Evolutionary conservation across 2,888 invertebrate species (phyloP).

Genomic region (Neoitamus cyanurus): DNA sequence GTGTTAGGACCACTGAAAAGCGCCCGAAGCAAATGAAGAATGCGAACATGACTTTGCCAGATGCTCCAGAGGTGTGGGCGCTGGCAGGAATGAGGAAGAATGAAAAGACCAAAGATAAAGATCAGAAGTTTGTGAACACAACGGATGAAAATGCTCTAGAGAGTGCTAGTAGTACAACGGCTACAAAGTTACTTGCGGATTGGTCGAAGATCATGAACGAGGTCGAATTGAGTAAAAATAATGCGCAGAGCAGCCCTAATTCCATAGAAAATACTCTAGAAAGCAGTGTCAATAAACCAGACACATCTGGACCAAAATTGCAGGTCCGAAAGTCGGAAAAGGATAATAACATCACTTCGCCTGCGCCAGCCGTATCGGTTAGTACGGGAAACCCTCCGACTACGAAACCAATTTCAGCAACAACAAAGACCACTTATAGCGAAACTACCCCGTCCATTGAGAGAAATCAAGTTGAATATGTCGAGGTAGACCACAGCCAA

Average conservation of each 20-base stretch:
- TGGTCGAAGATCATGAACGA: conserved; percentile 50
- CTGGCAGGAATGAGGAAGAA: conserved; percentile 61
- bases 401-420: not conserved
- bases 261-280: conserved; percentile 52
- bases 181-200: conserved; percentile 48
- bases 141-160: conserved; percentile 41
- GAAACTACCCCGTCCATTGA: conserved; percentile 54
- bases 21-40: conserved; percentile 10
- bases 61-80: conserved; percentile 62
- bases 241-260: conserved; percentile 49
- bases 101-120: conserved; percentile 50
- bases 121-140: conserved; percentile 49
- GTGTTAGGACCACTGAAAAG: conserved; percentile 5
- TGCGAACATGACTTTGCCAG: conserved; percentile 58
- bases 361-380: not conserved
- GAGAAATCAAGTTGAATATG: conserved; percentile 55
- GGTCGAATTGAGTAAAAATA: conserved; percentile 51
- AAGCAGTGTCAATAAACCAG: conserved; percentile 47
- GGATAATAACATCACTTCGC: conserved; percentile 25
- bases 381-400: not conserved
- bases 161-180: not conserved
- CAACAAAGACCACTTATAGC: not conserved
- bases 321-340: conserved; percentile 2
- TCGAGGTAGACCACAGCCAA: conserved; percentile 7
- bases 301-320: not conserved